Percentiles rank a stretch among this genome's conserved stretches.
These are phyloP conservation scores for Oxycera nigricornis DNA, from an alignment of 2,888 invertebrate species.

Conservation along the genomic window DNA sequence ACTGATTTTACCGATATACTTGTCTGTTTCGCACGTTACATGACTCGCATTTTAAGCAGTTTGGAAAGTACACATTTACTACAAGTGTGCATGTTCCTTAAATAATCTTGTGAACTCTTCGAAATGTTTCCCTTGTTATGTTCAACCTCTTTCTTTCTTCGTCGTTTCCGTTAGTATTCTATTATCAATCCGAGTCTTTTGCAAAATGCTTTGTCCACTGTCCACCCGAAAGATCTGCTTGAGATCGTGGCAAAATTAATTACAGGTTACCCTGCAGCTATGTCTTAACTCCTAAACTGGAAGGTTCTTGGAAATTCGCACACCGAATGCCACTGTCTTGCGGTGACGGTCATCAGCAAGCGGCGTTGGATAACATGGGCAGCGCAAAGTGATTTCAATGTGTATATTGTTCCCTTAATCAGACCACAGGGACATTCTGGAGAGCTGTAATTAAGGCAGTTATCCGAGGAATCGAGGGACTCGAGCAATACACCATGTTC, in stretches of 20 bases:
- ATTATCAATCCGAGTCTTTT: slow-evolving; percentile 22
- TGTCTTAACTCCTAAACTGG: slow-evolving; percentile 3
- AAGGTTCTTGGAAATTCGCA: slow-evolving; percentile 34
- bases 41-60: too few relatives aligned
- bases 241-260: slow-evolving; percentile 30
- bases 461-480: background rate
- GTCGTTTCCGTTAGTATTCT: slow-evolving; percentile 35
- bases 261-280: slow-evolving; percentile 34
- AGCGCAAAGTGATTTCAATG: background rate
- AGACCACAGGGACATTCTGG: slow-evolving; percentile 24
- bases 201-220: slow-evolving; percentile 18
- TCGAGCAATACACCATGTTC: background rate
- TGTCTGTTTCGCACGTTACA: too few relatives aligned
- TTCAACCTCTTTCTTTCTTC: slow-evolving; percentile 15
- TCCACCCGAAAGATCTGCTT: slow-evolving; percentile 3
- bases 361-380: background rate
- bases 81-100: too few relatives aligned
- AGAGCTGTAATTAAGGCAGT: slow-evolving; percentile 14
- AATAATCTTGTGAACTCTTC: too few relatives aligned
- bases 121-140: background rate
- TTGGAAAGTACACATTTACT: too few relatives aligned
- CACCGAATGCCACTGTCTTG: slow-evolving; percentile 39
- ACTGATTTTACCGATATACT: too few relatives aligned
- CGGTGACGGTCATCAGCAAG: background rate
- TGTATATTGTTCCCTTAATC: slow-evolving; percentile 38